Percentiles rank a stretch among this genome's conserved stretches.
Conservation (phyloP, 1,140 invertebrate species). For the Nasonia vitripennis region DNA sequence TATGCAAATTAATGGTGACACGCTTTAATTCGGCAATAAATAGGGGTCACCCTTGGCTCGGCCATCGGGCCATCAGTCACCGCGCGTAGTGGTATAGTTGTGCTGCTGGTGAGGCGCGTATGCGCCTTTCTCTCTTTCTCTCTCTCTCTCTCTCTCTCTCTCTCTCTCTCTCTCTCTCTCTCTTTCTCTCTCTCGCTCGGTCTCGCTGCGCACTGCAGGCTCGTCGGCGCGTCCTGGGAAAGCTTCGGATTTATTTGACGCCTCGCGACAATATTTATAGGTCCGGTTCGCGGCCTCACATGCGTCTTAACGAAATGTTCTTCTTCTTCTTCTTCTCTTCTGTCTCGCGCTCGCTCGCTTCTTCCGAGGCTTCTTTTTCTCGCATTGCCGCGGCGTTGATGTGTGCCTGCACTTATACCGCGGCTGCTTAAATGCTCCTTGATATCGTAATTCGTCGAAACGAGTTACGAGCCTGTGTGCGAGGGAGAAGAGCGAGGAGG, state of each 20-base stretch:
- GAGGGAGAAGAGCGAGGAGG: background rate
- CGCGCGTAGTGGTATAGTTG: constrained; percentile 1
- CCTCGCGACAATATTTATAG: constrained; percentile 74
- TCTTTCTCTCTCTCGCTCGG: too few species aligned
- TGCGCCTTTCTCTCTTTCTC: constrained; percentile 10
- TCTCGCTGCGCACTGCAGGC: background rate
- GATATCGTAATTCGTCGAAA: constrained; percentile 46
- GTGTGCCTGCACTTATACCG: background rate
- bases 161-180: too few species aligned
- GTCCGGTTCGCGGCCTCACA: constrained; percentile 64
- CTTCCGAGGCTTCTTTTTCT: background rate
- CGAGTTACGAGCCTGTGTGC: constrained; percentile 23
- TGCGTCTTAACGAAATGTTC: constrained; percentile 43
- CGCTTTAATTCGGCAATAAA: constrained; percentile 76
- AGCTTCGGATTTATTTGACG: constrained; percentile 74
- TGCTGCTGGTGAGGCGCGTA: background rate
- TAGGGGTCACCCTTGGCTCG: constrained; percentile 71
- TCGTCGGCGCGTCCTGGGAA: constrained; percentile 67
- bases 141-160: too few species aligned
- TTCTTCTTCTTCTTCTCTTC: constrained; percentile 4
- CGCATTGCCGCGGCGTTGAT: constrained; percentile 6
- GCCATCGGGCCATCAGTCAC: constrained; percentile 71
- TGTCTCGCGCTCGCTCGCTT: too few species aligned
- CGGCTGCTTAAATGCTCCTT: constrained; percentile 42
- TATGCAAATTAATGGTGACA: constrained; percentile 75